phyloP scores from a whole-genome alignment of 2,888 invertebrate genomes.

The Mimumesa dahlbomi region DNA sequence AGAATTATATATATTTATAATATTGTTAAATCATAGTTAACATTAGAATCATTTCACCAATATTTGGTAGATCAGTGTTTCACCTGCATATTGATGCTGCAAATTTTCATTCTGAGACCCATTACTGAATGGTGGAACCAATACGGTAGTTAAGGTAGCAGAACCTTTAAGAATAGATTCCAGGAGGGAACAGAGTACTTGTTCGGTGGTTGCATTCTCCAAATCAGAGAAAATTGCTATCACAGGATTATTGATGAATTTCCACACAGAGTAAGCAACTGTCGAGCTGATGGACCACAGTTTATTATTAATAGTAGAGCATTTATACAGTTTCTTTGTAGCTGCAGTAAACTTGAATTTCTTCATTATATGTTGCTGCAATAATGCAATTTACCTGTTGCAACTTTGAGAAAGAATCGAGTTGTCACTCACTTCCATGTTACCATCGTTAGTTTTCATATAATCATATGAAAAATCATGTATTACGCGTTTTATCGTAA shows the following conservation, averaged over 20 bases:
- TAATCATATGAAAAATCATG: conserved; percentile 1
- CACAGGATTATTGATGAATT: conserved; percentile 84
- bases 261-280: conserved; percentile 84
- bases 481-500: neutral
- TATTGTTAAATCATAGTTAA: too few species aligned
- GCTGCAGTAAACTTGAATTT: too few species aligned
- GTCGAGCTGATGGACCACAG: conserved; percentile 48
- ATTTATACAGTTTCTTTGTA: neutral
- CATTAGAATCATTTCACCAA: too few species aligned
- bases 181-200: conserved; percentile 83
- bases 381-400: conserved; percentile 32
- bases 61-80: neutral
- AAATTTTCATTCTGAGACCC: conserved; percentile 56
- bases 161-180: conserved; percentile 80
- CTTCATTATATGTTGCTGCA: neutral
- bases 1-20: too few species aligned
- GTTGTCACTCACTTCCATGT: conserved; percentile 49
- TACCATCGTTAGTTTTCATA: conserved; percentile 3
- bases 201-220: conserved; percentile 82
- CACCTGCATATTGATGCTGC: conserved; percentile 68
- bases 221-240: conserved; percentile 83
- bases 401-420: conserved; percentile 29
- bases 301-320: neutral
- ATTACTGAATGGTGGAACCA: conserved; percentile 68
- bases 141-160: conserved; percentile 69